These are phyloP conservation scores for Drosophila serrata DNA, from an alignment of 1,140 invertebrate genomes.

Conservation along the genomic window DNA sequence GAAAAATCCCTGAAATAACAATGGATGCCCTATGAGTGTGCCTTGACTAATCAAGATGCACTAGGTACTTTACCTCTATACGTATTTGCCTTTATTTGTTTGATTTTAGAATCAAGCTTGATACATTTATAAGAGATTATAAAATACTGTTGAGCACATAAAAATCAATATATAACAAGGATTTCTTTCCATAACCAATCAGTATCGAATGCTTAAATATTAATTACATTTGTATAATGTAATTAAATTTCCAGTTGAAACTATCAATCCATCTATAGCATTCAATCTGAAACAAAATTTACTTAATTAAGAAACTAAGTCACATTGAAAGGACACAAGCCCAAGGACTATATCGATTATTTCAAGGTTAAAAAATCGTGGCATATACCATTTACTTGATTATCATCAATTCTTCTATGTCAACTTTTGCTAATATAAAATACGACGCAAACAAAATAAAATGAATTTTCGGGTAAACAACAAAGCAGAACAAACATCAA, in stretches of 20 bases:
- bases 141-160: background rate
- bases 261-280: background rate
- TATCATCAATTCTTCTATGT: constrained; percentile 73
- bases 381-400: constrained; percentile 61
- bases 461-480: constrained; percentile 48
- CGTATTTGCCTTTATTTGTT: background rate
- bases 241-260: background rate
- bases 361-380: constrained; percentile 6
- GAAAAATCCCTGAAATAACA: constrained; percentile 3
- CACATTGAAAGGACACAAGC: background rate
- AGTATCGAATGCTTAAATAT: too few species aligned
- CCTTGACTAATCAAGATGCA: constrained; percentile 68
- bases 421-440: constrained; percentile 25
- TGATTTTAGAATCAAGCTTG: background rate
- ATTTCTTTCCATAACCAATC: background rate
- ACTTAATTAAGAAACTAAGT: background rate
- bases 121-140: background rate
- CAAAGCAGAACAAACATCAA: constrained; percentile 43
- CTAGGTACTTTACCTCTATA: constrained; percentile 8
- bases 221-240: background rate
- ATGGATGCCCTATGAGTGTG: constrained; percentile 36
- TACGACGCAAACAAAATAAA: constrained; percentile 31
- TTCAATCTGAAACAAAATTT: background rate
- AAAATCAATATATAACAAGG: background rate
- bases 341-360: constrained; percentile 13